Evolutionary conservation across 2,797 vertebrate genomes (phyloP), one percentile per base, ranked within the genome.

Genomic region (Aeoliscus strigatus): DNA sequence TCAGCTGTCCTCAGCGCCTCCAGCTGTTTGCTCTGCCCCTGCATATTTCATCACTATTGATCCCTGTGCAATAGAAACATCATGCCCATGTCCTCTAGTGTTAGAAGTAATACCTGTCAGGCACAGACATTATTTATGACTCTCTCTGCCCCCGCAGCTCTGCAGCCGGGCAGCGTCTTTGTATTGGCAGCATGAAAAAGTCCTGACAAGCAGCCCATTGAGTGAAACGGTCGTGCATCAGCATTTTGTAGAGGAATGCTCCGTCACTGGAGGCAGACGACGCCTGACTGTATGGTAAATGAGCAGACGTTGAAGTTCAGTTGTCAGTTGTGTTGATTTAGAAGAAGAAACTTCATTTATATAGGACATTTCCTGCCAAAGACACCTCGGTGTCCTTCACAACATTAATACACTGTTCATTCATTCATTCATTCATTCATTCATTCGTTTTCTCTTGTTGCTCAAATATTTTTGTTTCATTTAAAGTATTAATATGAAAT

Each of bases 11-110:
- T 2, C 25, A 25, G 40, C 9, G 18, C 45, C 62, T 60, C 69
- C 66, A 70, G 67, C 67, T 70, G 73, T 75, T 72, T 62, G 51
- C 40, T 51, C n/a, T 0, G 9, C 48, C 46, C 26, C 48, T 74
- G 62, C 62, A 75, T 70, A 56, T 73, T 75, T 82, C 60, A 77
- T 69, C 54, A 42, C 40, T 40, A 77, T 81, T 55, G 78, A 82
- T 79, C 63, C 21, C 30, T 0, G 1, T 18, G 57, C 53, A 68
- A 70, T 77, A 78, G 76, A 73, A 66, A 32, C 74, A 60, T 68
- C 57, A 60, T 59, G 37, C 51, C 21, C 6, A 6, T 21, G 18
- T 6, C 18, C 18, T 46, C 41, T 52, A 1, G 11, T 31, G 44
- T 62, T n/a, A 0, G 41, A 9, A 30, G 49, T 63, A 58, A 57